These are phyloP conservation scores for Anguilla obscura DNA, from an alignment of 2,797 vertebrate genomes.

Conservation along the genomic window DNA sequence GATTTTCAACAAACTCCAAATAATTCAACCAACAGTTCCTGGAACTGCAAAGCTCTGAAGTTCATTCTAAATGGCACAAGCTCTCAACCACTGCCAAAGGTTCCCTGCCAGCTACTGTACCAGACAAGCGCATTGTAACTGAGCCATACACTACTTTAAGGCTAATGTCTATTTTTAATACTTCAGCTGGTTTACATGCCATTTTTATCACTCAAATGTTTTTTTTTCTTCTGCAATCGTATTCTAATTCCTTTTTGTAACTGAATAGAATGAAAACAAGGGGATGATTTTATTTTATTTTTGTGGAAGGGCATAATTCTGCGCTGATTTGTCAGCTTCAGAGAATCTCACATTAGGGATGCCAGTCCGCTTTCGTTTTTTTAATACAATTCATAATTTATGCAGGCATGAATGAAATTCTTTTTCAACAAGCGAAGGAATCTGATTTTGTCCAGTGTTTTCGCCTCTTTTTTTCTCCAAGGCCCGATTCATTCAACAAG, in stretches of 20 bases:
- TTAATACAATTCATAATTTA: slow-evolving; percentile 26
- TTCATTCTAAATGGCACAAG: neutral
- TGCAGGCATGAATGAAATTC: slow-evolving; percentile 28
- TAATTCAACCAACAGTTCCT: neutral
- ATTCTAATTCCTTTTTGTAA: neutral
- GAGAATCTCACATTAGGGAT: neutral
- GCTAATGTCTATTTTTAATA: neutral
- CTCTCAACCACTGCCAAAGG: neutral
- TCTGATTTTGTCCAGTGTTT: slow-evolving; percentile 23
- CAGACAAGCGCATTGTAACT: neutral
- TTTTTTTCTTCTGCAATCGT: neutral
- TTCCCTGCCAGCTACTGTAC: neutral
- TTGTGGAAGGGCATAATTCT: neutral
- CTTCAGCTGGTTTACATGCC: neutral
- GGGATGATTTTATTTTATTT: neutral
- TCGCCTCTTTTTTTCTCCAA: slow-evolving; percentile 24
- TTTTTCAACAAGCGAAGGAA: slow-evolving; percentile 21
- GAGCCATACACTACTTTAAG: neutral
- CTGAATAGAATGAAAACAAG: neutral
- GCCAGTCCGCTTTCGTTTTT: neutral
- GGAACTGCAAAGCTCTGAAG: neutral
- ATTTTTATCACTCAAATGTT: neutral
- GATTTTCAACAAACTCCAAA: slow-evolving; percentile 10
- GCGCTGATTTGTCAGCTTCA: neutral
- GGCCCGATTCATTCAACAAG: slow-evolving; percentile 46